A percentile compares a stretch with the other conserved stretches of the same genome.
These are phyloP conservation scores for Gobio occitaniae DNA, from an alignment of 2,797 vertebrate genomes.

Conservation along the genomic window DNA sequence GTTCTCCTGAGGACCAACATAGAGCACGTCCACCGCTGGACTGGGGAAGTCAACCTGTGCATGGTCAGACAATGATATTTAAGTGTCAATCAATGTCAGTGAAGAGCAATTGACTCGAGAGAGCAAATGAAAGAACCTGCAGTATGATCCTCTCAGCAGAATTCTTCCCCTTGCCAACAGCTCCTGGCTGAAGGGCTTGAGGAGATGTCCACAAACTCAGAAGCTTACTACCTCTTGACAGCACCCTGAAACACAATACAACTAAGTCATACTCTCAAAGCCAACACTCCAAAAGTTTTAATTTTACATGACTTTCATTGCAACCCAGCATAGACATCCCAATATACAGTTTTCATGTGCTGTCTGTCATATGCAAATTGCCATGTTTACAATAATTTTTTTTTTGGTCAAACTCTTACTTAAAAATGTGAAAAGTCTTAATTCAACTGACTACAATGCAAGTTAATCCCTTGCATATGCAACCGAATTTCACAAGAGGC, in stretches of 20 bases:
- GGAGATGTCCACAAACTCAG: constrained; percentile 88
- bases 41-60: constrained; percentile 91
- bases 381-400: not conserved
- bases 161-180: constrained; percentile 77
- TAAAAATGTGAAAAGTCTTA: not conserved
- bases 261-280: not conserved
- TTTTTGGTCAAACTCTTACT: not conserved
- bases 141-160: constrained; percentile 86
- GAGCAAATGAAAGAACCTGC: constrained; percentile 79
- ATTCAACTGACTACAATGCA: too few relatives aligned
- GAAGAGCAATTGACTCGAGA: not conserved
- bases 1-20: constrained; percentile 83
- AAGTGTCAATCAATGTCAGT: not conserved
- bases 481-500: too few relatives aligned
- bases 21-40: constrained; percentile 84
- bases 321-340: not conserved
- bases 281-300: not conserved
- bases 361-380: not conserved
- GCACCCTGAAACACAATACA: constrained; percentile 76
- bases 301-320: not conserved
- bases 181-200: constrained; percentile 70
- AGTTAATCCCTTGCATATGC: too few relatives aligned
- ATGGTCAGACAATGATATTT: not conserved
- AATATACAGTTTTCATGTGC: not conserved
- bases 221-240: constrained; percentile 87